Conservation (phyloP, 2,888 invertebrate species). For the Seladonia tumulorum region DNA sequence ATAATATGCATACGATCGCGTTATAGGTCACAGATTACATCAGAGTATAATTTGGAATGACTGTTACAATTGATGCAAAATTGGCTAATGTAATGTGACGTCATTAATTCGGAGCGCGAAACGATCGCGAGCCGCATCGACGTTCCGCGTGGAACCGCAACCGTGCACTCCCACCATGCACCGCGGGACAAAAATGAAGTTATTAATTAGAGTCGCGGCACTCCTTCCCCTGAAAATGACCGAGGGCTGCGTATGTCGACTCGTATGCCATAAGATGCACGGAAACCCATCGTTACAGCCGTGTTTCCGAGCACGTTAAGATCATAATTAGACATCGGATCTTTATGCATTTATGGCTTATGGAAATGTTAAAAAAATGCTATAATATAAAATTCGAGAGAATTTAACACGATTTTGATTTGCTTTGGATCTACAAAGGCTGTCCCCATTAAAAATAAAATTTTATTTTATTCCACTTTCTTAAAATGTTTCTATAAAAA, state of each 20-base stretch:
- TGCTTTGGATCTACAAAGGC: too few species aligned
- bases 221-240: constrained; percentile 25
- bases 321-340: too few species aligned
- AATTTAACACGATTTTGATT: too few species aligned
- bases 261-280: constrained; percentile 10
- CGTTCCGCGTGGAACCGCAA: constrained; percentile 8
- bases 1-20: not conserved
- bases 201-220: constrained; percentile 30
- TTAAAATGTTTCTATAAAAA: too few species aligned
- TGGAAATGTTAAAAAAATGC: too few species aligned
- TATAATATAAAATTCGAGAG: too few species aligned
- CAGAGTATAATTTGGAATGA: constrained; percentile 6
- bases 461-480: too few species aligned
- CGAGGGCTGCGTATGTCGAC: constrained; percentile 6
- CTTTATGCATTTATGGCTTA: too few species aligned
- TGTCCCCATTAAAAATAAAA: too few species aligned
- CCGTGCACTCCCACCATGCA: not conserved
- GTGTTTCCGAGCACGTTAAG: constrained; percentile 15
- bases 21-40: not conserved
- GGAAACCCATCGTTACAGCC: constrained; percentile 29
- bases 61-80: constrained; percentile 11
- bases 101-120: not conserved
- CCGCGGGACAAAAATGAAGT: constrained; percentile 17
- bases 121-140: not conserved
- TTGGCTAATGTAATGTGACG: constrained; percentile 9